Conservation (phyloP, 2,888 invertebrate species). For the Taenaris catops region DNA sequence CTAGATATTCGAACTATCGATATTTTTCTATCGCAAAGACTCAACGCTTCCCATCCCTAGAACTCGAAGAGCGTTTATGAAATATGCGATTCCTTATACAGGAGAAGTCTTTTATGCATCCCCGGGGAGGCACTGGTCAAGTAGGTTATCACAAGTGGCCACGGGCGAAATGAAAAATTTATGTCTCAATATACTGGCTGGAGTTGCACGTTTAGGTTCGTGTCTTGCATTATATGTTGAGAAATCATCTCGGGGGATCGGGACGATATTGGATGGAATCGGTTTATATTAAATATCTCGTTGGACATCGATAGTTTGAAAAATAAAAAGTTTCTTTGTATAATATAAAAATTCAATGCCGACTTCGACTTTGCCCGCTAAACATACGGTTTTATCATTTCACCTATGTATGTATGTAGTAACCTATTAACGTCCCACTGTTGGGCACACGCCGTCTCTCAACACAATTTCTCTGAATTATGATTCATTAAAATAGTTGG, state of each 20-base stretch:
- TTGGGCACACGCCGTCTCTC: no score
- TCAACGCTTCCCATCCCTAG: conserved; percentile 33
- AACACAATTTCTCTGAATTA: no score
- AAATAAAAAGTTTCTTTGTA: no score
- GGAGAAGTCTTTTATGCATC: conserved; percentile 77
- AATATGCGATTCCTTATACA: conserved; percentile 79
- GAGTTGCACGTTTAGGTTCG: conserved; percentile 46
- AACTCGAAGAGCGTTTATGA: conserved; percentile 52
- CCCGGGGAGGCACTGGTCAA: conserved; percentile 70
- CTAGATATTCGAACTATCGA: no score
- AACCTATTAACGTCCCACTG: no score
- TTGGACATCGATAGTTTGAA: no score
- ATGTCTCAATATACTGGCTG: conserved; percentile 73
- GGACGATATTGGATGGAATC: conserved; percentile 20
- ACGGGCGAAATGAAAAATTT: conserved; percentile 76
- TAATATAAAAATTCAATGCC: no score
- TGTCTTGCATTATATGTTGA: conserved; percentile 52
- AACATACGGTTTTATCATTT: no score
- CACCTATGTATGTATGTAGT: no score
- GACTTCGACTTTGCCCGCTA: no score
- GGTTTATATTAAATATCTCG: conserved; percentile 2
- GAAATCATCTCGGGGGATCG: conserved; percentile 43
- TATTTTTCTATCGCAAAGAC: conserved; percentile 18
- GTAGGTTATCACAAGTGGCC: conserved; percentile 75
- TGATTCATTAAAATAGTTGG: no score